These are phyloP conservation scores for Esox masquinongy DNA, from an alignment of 2,797 vertebrate species.

Conservation along the genomic window DNA sequence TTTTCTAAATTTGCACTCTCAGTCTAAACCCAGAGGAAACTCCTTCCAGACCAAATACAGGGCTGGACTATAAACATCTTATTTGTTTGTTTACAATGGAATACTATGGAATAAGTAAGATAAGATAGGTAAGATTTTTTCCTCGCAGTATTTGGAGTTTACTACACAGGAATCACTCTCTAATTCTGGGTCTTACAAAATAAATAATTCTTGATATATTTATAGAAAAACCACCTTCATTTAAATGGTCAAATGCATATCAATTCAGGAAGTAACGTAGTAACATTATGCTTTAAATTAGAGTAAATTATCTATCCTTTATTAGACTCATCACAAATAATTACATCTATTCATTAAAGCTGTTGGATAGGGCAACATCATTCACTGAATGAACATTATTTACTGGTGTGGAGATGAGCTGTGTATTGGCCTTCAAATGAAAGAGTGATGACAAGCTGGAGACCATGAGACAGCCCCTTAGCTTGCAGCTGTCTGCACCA, in stretches of 20 bases:
- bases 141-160: too few species aligned
- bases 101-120: not conserved
- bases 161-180: not conserved
- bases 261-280: not conserved
- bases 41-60: not conserved
- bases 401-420: not conserved
- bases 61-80: not conserved
- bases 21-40: not conserved
- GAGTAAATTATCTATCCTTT: not conserved
- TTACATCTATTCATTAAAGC: not conserved
- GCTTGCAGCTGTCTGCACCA: constrained; percentile 9
- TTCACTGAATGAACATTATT: not conserved
- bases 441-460: constrained; percentile 8
- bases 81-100: not conserved
- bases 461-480: not conserved
- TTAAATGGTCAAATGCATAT: not conserved
- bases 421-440: not conserved
- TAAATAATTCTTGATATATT: not conserved
- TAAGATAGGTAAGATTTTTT: not conserved
- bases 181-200: not conserved
- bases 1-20: not conserved
- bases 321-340: not conserved
- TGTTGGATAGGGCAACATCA: not conserved
- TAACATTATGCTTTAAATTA: not conserved
- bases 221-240: not conserved